These are phyloP conservation scores for Parapristionchus giblindavisi DNA, from an alignment of 2,888 invertebrate species.

Conservation along the genomic window DNA sequence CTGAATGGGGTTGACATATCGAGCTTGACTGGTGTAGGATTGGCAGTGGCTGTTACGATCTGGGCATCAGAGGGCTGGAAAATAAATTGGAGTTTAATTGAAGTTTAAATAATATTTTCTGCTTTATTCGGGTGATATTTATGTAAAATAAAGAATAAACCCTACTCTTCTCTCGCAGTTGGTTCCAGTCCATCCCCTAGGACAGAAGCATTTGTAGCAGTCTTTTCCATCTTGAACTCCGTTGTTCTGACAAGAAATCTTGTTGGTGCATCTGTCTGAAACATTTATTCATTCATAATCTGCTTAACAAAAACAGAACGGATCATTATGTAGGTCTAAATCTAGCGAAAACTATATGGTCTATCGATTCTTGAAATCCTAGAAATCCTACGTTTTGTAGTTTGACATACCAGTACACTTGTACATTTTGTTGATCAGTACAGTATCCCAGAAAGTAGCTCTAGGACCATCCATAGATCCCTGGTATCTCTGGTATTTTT, in stretches of 20 bases:
- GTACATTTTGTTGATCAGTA: constrained; percentile 28
- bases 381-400: neutral
- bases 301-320: neutral
- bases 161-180: constrained; percentile 28
- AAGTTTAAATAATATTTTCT: too few species aligned
- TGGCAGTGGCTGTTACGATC: neutral
- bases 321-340: neutral
- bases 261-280: constrained; percentile 12
- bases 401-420: neutral
- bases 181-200: constrained; percentile 34
- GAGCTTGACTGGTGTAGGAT: neutral
- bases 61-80: constrained; percentile 18
- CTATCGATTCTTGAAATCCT: neutral
- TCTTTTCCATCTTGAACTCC: constrained; percentile 17
- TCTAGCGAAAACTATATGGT: neutral
- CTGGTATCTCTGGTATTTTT: constrained; percentile 8
- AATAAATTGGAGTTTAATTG: neutral
- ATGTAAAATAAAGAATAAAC: neutral
- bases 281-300: constrained; percentile 16
- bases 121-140: neutral
- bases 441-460: constrained; percentile 29
- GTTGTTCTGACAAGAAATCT: constrained; percentile 8
- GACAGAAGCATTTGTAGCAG: constrained; percentile 34
- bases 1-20: neutral
- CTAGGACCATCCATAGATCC: constrained; percentile 27